Evolutionary conservation across 2,797 vertebrate species (phyloP), one percentile per base, ranked within the genome.

Genomic region (Jordanella pulchra): DNA sequence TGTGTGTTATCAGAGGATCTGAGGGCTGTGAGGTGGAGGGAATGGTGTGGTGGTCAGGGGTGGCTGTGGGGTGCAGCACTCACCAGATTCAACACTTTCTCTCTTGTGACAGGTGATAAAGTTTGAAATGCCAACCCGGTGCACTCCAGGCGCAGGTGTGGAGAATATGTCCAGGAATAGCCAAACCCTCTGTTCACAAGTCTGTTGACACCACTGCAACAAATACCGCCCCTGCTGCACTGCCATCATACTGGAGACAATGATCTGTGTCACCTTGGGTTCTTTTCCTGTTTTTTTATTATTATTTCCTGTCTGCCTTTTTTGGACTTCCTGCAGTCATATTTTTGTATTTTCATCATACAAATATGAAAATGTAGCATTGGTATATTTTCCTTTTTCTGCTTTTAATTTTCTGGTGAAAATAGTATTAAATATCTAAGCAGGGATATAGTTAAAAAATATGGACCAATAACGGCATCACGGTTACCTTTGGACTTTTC

Each of bases 71-170:
- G 75, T 18, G 73, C 63, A 54, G 64, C 9, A 70, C 71, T 80
- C 82, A 85, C 75, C 74, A 45, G 73, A 76, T 75, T 82, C 71
- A 81, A 71, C 72, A 47, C 72, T 75, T 81, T 86, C 89, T 85
- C 84, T 78, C 72, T 60, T 61, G 82, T 90, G 90, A 91, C 89
- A 89, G 89, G 88, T 89, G 89, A 90, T 90, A 84, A 91, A 86
- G 89, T 90, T 81, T 88, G 85, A 92, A 90, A 90, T 84, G 86
- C 84, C 87, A 89, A 35, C 60, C 65, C 47, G 50, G 80, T 67
- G 79, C 84, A 55, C 80, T 84, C 23, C 28, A 1, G 84, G 86
- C 71, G 45, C 84, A 90, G 87, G 89, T 90, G 87, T 84, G 82
- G 80, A 86, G 83, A 89, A 83, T 80, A 81, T 82, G 83, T 90